Evolutionary conservation across 2,797 vertebrate species (phyloP).

Genomic region (Poecilia velifera): DNA sequence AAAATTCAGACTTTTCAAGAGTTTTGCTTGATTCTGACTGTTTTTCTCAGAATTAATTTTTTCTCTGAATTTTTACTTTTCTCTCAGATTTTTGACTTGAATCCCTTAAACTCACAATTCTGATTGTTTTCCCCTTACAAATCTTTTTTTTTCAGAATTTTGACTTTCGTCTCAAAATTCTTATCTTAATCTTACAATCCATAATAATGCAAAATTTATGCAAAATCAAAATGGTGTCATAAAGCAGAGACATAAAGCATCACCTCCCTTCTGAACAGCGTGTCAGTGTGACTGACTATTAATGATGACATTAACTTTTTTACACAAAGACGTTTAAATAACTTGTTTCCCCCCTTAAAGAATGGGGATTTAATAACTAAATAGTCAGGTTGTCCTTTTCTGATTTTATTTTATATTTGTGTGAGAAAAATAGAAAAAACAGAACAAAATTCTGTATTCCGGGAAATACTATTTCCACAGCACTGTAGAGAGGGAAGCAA

Average conservation of each 20-base stretch:
- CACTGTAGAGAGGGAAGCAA: neutral
- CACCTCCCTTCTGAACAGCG: neutral
- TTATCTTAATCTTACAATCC: neutral
- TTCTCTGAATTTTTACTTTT: too few relatives aligned
- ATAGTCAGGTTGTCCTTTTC: neutral
- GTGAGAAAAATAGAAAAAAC: neutral
- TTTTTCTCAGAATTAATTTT: too few relatives aligned
- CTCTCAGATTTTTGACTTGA: too few relatives aligned
- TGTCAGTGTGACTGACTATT: neutral
- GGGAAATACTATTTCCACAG: neutral
- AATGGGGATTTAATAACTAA: neutral
- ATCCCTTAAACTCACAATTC: too few relatives aligned
- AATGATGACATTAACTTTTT: neutral
- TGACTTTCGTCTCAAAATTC: too few relatives aligned
- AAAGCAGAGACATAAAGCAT: neutral
- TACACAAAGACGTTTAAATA: neutral
- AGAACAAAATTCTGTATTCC: neutral
- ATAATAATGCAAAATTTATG: neutral
- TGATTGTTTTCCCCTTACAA: too few relatives aligned
- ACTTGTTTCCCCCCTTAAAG: neutral
- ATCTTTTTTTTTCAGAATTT: too few relatives aligned
- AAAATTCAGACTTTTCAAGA: too few relatives aligned
- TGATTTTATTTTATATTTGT: neutral
- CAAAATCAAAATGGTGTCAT: neutral
- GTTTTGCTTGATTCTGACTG: too few relatives aligned